Base-by-base conservation (phyloP, 1,140 invertebrate species). In the Tigriopus japonicus region DNA sequence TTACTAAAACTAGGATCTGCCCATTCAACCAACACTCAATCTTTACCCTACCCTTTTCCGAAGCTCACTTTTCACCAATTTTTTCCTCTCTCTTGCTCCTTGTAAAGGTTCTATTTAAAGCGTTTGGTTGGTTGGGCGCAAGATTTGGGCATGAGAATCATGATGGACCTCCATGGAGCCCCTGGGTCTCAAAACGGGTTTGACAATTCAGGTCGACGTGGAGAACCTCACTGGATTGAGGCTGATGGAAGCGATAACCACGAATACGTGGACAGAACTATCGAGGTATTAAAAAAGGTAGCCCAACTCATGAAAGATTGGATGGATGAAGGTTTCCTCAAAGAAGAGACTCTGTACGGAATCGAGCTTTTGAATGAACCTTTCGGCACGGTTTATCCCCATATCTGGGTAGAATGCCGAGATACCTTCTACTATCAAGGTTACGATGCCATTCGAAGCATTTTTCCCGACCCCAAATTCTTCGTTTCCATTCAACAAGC, bases 161-260 rank as follows among this genome's bases (percentile, higher is more conserved):
- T 28, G 3, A 15, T 58, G 3, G 56, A 58, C n/a, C 56, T 58
- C 5, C 56, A 58, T 41, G 6, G 23, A 3, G 56, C 5, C 1
- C 56, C 56, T 5, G 56, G 40, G 6, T 58, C 56, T 17, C 56
- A 58, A 41, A 58, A 58, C 42, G 56, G 56, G 12, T 58, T 35
- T 42, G 56, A 58, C n/a, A 58, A 58, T 17, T 35, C 23, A 2
- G 56, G 56, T n/a, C 28, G 17, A 42, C 28, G 56, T 6, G 56
- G 56, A 1, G 56, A 58, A 6, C 5, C 35, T n/a, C 7, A 58
- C 35, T 58, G 56, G 56, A 5, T 35, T 9, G 9, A 35, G 3
- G 3, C 28, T 3, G 28, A 35, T 9, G n/a, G n/a, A n/a, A n/a
- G n/a, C n/a, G 17, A 21, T 13, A 10, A 58, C 7, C 23, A 23